Evolutionary conservation across 2,888 invertebrate species (phyloP), one percentile per base, ranked within the genome.

Genomic region (Mythimna ferrago): DNA sequence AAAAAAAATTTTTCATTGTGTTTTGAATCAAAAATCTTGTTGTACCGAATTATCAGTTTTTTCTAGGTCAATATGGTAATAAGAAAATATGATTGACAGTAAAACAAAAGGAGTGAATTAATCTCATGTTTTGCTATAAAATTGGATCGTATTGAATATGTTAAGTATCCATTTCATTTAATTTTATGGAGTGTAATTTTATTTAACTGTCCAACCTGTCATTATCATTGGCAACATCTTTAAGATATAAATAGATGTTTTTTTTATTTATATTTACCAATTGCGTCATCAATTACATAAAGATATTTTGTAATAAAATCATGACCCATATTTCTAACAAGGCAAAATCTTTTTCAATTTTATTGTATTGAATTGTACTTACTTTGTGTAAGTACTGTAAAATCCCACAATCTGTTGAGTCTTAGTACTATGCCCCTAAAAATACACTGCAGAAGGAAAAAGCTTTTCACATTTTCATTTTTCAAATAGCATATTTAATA

Each of bases 101-200:
- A n/a, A 76, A 54, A 76, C 16, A 38, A 68, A 48, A 60, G 1
- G 60, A 26, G 6, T 0, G 2, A 54, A n/a, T 38, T 60, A 54
- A 54, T 44, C 53, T 73, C 38, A 48, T 54, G 53, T 10, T 48
- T 19, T 11, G 53, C 10, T 38, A 72, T 60, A 19, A 21, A 67
- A 58, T 53, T 9, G 2, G 16, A 38, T 68, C 41, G 19, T 66
- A 9, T 32, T 32, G 19, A 10, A 64, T 63, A 74, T 63, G 44
- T 63, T 63, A 75, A 32, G 11, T 48, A 56, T 56, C n/a, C 11
- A 74, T 56, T 11, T 26, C 7, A 21, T 74, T 53, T 21, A 41
- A 48, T 48, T 32, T 38, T 26, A 38, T n/a, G 2, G 48, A 16
- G 2, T 32, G 10, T 11, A 0, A 65, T 19, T 57, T 57, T 19